Conservation (phyloP, 2,888 invertebrate genomes). For the Meloe dianella region DNA sequence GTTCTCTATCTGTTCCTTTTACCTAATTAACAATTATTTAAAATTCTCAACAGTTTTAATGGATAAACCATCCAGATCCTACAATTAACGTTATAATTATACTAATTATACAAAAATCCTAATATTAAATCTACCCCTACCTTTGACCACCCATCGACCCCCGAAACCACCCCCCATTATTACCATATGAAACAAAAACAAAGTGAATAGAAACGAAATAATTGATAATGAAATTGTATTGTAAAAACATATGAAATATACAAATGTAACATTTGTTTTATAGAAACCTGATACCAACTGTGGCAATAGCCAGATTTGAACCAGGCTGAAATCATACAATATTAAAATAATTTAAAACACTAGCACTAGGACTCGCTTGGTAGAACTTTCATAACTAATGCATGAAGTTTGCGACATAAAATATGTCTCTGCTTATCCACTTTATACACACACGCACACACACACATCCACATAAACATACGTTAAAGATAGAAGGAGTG, state of each 20-base stretch:
- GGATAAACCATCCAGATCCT: neutral
- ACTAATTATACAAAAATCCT: slow-evolving; percentile 4
- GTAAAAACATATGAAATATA: neutral
- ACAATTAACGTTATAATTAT: neutral
- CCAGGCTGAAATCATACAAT: slow-evolving; percentile 54
- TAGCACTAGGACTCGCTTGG: slow-evolving; percentile 33
- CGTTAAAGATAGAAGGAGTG: slow-evolving; percentile 39
- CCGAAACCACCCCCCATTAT: too few species aligned
- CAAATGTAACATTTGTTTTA: neutral
- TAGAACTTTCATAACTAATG: slow-evolving; percentile 46
- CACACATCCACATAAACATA: too few species aligned
- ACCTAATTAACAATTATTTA: neutral
- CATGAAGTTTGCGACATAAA: slow-evolving; percentile 47
- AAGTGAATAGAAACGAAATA: neutral
- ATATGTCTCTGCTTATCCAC: slow-evolving; percentile 50
- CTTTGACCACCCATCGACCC: too few species aligned
- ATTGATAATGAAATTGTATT: neutral
- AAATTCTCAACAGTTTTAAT: slow-evolving; percentile 1
- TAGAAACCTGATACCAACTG: neutral
- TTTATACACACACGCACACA: neutral
- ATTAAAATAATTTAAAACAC: slow-evolving; percentile 58
- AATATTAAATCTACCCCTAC: neutral
- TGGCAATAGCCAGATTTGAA: slow-evolving; percentile 51
- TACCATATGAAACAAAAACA: neutral
- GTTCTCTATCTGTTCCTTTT: neutral